These are phyloP conservation scores for Mobula birostris DNA, from an alignment of 2,113 vertebrate species.

Conservation along the genomic window DNA sequence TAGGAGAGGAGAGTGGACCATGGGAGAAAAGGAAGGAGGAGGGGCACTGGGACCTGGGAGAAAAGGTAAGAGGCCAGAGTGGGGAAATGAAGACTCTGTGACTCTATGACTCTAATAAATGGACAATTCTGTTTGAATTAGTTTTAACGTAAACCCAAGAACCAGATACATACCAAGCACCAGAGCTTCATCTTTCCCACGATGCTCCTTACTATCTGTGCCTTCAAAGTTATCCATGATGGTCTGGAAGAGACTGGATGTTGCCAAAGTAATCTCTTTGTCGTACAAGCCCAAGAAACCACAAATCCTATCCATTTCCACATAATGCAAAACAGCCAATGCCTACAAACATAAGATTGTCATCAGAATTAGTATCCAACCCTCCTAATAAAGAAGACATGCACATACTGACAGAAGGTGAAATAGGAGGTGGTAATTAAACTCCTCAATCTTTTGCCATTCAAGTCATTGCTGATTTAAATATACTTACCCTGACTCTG, in stretches of 20 bases:
- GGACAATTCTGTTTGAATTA: no score
- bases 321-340: slow-evolving; percentile 71
- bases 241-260: slow-evolving; percentile 81
- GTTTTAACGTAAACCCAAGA: neutral
- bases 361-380: neutral
- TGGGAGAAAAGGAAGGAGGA: no score
- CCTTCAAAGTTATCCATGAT: slow-evolving; percentile 78
- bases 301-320: slow-evolving; percentile 74
- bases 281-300: slow-evolving; percentile 79
- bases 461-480: no score
- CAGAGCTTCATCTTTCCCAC: slow-evolving; percentile 80
- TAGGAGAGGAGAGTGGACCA: no score
- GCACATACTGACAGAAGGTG: neutral
- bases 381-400: neutral
- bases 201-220: slow-evolving; percentile 66
- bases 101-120: neutral
- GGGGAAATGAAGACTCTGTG: no score
- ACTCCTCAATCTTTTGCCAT: neutral
- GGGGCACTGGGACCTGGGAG: no score
- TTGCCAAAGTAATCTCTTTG: slow-evolving; percentile 77
- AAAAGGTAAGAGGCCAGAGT: no score
- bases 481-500: no score
- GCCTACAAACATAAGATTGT: slow-evolving; percentile 56
- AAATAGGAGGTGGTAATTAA: neutral
- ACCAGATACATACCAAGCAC: slow-evolving; percentile 67